These are phyloP conservation scores for Periophthalmus magnuspinnatus DNA, from an alignment of 2,797 vertebrate genomes.

Conservation along the genomic window DNA sequence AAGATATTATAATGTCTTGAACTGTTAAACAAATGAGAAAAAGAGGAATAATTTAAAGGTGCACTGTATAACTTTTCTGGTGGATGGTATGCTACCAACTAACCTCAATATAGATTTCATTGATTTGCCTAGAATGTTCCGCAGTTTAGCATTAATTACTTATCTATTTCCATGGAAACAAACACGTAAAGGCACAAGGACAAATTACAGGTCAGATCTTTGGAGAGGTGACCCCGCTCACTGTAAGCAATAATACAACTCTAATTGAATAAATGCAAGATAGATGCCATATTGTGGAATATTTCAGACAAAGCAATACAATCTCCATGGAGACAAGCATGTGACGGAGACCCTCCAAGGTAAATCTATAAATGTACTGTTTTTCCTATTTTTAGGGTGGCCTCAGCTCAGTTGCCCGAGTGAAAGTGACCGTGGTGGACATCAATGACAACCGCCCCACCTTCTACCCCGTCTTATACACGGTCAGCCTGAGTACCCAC, in stretches of 20 bases:
- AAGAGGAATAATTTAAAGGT: no score
- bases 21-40: no score
- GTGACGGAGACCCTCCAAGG: background rate
- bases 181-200: no score
- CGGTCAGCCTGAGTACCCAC: conserved; percentile 90
- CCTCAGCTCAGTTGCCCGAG: conserved; percentile 84
- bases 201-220: background rate
- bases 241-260: background rate
- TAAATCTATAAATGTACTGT: background rate
- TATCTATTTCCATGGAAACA: no score
- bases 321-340: background rate
- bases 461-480: conserved; percentile 92
- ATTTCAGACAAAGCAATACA: background rate
- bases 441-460: conserved; percentile 91
- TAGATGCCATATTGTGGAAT: background rate
- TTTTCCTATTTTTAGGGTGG: conserved; percentile 81
- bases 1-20: no score
- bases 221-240: background rate
- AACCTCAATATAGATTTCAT: no score
- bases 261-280: no score
- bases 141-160: background rate
- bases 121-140: background rate
- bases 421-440: conserved; percentile 88
- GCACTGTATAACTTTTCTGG: no score
- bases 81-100: no score